Conservation (phyloP, 2,888 invertebrate genomes). For the Copidosoma aretas region DNA sequence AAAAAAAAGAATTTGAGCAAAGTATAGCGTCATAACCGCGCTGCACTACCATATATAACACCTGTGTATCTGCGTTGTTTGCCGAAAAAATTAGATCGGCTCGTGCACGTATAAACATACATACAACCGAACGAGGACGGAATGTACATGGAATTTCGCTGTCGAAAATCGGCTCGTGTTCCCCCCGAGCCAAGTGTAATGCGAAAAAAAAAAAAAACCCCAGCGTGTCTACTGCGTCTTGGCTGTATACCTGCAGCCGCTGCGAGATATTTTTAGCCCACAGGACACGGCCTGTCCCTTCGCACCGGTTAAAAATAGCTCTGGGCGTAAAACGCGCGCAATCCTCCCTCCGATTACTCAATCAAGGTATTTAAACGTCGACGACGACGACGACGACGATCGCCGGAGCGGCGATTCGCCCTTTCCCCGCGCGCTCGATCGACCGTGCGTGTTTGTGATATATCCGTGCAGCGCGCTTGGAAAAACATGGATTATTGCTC, state of each 20-base stretch:
- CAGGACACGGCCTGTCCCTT: slow-evolving; percentile 57
- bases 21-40: too few relatives aligned
- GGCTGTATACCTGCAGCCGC: neutral
- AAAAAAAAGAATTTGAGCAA: too few relatives aligned
- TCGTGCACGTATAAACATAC: neutral
- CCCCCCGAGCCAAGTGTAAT: too few relatives aligned
- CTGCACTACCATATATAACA: too few relatives aligned
- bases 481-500: too few relatives aligned
- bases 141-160: too few relatives aligned
- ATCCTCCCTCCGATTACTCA: slow-evolving; percentile 60
- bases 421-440: slow-evolving; percentile 42
- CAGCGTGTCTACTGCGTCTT: too few relatives aligned
- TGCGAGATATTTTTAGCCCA: slow-evolving; percentile 58
- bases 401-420: slow-evolving; percentile 60
- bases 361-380: slow-evolving; percentile 62
- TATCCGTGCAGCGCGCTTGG: neutral
- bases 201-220: too few relatives aligned
- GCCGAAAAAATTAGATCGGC: neutral
- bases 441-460: neutral
- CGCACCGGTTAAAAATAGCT: slow-evolving; percentile 58
- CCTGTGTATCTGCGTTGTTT: neutral
- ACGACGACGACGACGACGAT: too few relatives aligned
- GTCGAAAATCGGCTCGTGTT: too few relatives aligned
- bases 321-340: slow-evolving; percentile 42
- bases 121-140: neutral